Base-by-base conservation (phyloP, 37 sponge, comb jelly and placozoan genomes). In the Bolinopsis microptera region DNA sequence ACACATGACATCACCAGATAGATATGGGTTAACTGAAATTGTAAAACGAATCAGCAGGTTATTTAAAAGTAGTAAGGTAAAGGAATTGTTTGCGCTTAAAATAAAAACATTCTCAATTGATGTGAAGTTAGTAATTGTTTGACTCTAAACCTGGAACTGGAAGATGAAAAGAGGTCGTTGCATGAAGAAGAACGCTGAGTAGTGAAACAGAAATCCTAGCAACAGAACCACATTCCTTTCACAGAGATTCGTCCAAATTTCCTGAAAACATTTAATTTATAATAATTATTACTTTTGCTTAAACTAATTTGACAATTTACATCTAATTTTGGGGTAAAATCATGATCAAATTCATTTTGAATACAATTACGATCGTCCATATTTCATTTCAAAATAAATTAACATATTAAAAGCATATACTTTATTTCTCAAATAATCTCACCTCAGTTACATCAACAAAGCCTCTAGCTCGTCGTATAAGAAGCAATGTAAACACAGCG, bases 61-160 rank as follows among this genome's bases (percentile, higher is more conserved):
- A n/a, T n/a, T n/a, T n/a, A n/a, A n/a, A n/a, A n/a, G n/a, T n/a
- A n/a, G n/a, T n/a, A n/a, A n/a, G n/a, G n/a, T n/a, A n/a, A n/a
- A n/a, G n/a, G n/a, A n/a, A n/a, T n/a, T n/a, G n/a, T n/a, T n/a
- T n/a, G n/a, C n/a, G n/a, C n/a, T n/a, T n/a, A n/a, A n/a, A n/a
- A n/a, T n/a, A n/a, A n/a, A n/a, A n/a, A n/a, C n/a, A n/a, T n/a
- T n/a, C n/a, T n/a, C n/a, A n/a, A n/a, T n/a, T n/a, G n/a, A n/a
- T n/a, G n/a, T n/a, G n/a, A n/a, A n/a, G n/a, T n/a, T n/a, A n/a
- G n/a, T n/a, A n/a, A n/a, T n/a, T n/a, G n/a, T n/a, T n/a, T n/a
- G n/a, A n/a, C n/a, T n/a, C n/a, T n/a, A n/a, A n/a, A 72, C 75
- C 75, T 72, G 75, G 75, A 72, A 72, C 26, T 72, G 75, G 75